Base-by-base conservation (phyloP, 2,888 invertebrate genomes). In the Melieria picta region DNA sequence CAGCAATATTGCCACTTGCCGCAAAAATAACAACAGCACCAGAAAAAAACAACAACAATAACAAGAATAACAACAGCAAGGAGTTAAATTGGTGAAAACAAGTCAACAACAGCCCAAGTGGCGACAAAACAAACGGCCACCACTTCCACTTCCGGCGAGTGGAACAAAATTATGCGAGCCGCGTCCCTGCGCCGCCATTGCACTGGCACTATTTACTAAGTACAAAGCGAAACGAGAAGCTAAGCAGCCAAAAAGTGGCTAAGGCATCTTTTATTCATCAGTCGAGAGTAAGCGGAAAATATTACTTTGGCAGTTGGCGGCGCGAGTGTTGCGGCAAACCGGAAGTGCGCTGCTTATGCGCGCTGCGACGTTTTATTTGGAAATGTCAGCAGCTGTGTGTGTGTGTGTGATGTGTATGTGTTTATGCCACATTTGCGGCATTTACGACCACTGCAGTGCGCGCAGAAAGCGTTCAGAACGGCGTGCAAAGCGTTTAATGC, bases 221-320 rank as follows among this genome's bases (percentile, higher is more conserved):
- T 30, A 30, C 30, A 30, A 30, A 30, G 30, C 30, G 3, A 30
- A 30, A 30, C 30, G 30, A 30, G 30, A 30, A 30, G 30, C 30
- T 30, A 30, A 30, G 30, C 30, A 48, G n/a, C 65, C 30, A 45
- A 56, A 65, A 65, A 65, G 55, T 55, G 46, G 45, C n/a, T 45
- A 65, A 13, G 58, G 63, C 65, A 72, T 72, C 69, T 72, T 72
- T 72, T 69, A 69, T 72, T 72, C 72, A 72, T 65, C 69, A 62
- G 61, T 57, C n/a, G 45, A n/a, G 45, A 13, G 42, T 11, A 9
- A 64, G 48, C 42, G 43, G 52, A 47, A 30, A 52, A 52, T 11
- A 58, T 13, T 46, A 42, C 65, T 63, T 9, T 47, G 45, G 6
- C 4, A 46, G 45, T 30, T 48, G 4, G 55, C 47, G 43, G 10